A percentile compares a stretch with the other conserved stretches of the same genome.
Evolutionary conservation across 2,888 invertebrate genomes (phyloP).

Genomic region (Rhodophaea formosa): DNA sequence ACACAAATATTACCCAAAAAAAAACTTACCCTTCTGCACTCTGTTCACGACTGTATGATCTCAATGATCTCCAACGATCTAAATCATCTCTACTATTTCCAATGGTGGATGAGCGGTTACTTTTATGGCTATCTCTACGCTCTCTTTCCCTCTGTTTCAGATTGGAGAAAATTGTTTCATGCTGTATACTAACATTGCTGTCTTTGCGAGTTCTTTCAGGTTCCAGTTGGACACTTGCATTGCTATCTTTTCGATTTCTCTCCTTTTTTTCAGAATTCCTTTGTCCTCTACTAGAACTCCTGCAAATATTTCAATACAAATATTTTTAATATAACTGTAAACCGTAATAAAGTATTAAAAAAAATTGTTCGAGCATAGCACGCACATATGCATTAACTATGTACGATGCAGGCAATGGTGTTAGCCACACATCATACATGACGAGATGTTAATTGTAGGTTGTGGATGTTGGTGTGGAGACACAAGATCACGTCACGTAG

Average conservation of each 20-base stretch:
- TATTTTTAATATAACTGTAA: background rate
- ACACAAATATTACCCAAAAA: too few relatives aligned
- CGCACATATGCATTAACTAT: too few relatives aligned
- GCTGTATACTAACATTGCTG: constrained; percentile 66
- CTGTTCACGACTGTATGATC: constrained; percentile 75
- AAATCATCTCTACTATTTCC: constrained; percentile 74
- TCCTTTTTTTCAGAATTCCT: constrained; percentile 66
- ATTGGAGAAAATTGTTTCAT: constrained; percentile 52
- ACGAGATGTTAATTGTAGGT: too few relatives aligned
- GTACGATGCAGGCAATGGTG: too few relatives aligned
- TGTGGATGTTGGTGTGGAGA: too few relatives aligned
- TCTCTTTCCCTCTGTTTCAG: constrained; percentile 61
- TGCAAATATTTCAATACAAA: constrained; percentile 29
- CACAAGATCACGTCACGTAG: too few relatives aligned
- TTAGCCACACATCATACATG: too few relatives aligned
- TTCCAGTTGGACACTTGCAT: constrained; percentile 61
- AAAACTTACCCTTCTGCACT: constrained; percentile 70
- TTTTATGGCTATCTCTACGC: constrained; percentile 66
- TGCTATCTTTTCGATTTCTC: constrained; percentile 64
- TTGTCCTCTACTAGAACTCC: constrained; percentile 72
- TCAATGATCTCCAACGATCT: constrained; percentile 71
- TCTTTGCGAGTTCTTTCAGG: constrained; percentile 58
- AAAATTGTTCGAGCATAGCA: too few relatives aligned
- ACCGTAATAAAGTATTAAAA: too few relatives aligned
- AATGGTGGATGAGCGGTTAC: constrained; percentile 71